Evolutionary conservation across 53 echinoderm and acorn worm species (phyloP), one percentile per base, ranked within the genome.

Genomic region (Paelopatides confundens): DNA sequence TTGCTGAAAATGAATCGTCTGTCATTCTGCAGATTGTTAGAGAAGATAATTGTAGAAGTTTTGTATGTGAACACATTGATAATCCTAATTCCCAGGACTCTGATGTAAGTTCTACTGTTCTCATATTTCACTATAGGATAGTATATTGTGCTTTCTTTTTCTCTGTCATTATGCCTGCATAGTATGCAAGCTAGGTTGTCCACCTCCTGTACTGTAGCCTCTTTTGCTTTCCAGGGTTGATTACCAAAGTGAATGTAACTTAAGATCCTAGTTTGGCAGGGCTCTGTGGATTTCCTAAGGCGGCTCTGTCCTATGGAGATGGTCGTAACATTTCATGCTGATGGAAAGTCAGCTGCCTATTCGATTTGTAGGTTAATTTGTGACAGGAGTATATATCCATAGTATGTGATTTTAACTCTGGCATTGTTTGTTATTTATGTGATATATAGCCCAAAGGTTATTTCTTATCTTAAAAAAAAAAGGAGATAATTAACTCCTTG

Each of bases 131-230:
- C n/a, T n/a, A n/a, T n/a, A n/a, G n/a, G n/a, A n/a, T n/a, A 43
- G 43, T 43, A 12, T 43, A 12, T 43, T 43, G 9, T 43, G 43
- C 9, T 43, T 0, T 23, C 21, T 18, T 58, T 58, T 6, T 58
- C 58, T 58, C 26, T 58, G 58, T 58, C 58, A 58, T 58, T 58
- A 58, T 58, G 58, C 58, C 58, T n/a, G 24, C 58, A 58, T 58
- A n/a, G n/a, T n/a, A 71, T 71, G 37, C 43, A 71, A 71, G 71
- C 71, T 39, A 38, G 71, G 69, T 69, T 34, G 38, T 58, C 58
- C 21, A 21, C 43, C n/a, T n/a, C 48, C 58, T 58, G 58, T 23
- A n/a, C 58, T 58, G 58, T 58, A 58, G 58, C 58, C 58, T 58
- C 58, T 58, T 23, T 18, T 23, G 58, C 39, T 40, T 27, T 71